Evolutionary conservation across 1,140 invertebrate species (phyloP), one percentile per base, ranked within the genome.

Genomic region (Spodoptera frugiperda): DNA sequence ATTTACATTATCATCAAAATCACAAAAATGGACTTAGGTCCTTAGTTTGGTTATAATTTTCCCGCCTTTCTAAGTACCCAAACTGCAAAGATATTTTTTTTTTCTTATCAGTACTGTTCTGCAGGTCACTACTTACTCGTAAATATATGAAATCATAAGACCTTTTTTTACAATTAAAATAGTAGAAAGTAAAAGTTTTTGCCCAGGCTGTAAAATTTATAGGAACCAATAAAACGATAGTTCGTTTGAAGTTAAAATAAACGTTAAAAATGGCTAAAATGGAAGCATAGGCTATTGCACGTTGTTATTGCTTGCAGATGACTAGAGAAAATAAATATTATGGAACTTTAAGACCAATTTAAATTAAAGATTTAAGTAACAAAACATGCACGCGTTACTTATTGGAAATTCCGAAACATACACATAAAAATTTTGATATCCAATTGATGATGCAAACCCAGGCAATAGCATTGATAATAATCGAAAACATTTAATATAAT

Each of bases 201-300:
- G 12, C 17, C 0, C 2, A 12, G 14, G 61, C 11, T 11, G 8
- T 65, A 48, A 67, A 49, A 25, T 65, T 21, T 67, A 14, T 44
- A 4, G 10, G 46, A 65, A 65, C 0, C 44, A 49, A 67, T 67
- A 49, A 67, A 49, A 48, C 0, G 25, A 8, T n/a, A 6, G 17
- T 21, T 46, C 44, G 6, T 21, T 49, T 25, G n/a, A 14, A 5
- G 25, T 1, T 21, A 57, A 57, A 57, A 57, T 57, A 57, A 57
- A 63, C n/a, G 9, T 2, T 46, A 46, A 48, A 25, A n/a, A 21
- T 9, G 19, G 6, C 48, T 25, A 21, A 67, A 48, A 67, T 67
- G 63, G 63, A 67, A 11, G 63, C 6, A 17, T 2, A 19, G 10
- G 9, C 61, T 65, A 67, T 67, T 67, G 63, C 63, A 67, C 63